A percentile compares a stretch with the other conserved stretches of the same genome.
phyloP scores from a whole-genome alignment of 2,797 vertebrate genomes.

The Sitta carolinensis region DNA sequence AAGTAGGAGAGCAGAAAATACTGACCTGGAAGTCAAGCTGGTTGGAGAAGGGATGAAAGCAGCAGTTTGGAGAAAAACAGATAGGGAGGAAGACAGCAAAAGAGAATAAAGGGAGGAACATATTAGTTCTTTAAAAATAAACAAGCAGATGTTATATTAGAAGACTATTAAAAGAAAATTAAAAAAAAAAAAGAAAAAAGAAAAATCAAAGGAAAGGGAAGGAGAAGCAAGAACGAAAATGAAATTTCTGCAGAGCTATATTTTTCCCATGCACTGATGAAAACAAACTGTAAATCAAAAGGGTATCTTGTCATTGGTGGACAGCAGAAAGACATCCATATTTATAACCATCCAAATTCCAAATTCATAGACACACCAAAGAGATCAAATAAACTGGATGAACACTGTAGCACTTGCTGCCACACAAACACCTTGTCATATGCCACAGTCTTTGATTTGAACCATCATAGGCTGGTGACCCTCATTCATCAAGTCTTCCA shows the following conservation, averaged over 20 bases:
- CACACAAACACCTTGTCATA: not conserved
- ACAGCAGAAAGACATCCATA: not conserved
- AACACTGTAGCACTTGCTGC: not conserved
- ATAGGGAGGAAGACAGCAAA: conserved; percentile 70
- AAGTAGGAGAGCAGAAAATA: conserved; percentile 72
- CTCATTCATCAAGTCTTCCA: not conserved
- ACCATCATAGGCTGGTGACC: not conserved
- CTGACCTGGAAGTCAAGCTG: conserved; percentile 96
- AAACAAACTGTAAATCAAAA: conserved; percentile 14
- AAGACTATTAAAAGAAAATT: conserved; percentile 25
- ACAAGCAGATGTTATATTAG: conserved; percentile 71
- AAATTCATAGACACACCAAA: not conserved
- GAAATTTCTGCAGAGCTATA: not conserved
- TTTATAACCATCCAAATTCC: not conserved
- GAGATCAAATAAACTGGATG: conserved; percentile 9
- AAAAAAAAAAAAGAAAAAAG: not conserved
- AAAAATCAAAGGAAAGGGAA: not conserved
- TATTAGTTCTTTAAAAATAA: conserved; percentile 75
- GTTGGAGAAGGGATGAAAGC: conserved; percentile 80
- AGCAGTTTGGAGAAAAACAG: conserved; percentile 77
- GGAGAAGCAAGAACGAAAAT: not conserved
- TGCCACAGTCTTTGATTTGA: not conserved
- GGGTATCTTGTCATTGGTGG: not conserved
- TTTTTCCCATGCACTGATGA: not conserved
- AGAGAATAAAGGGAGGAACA: conserved; percentile 78